Evolutionary conservation across 2,797 vertebrate species (phyloP), one percentile per base, ranked within the genome.

Genomic region (Tapera naevia): DNA sequence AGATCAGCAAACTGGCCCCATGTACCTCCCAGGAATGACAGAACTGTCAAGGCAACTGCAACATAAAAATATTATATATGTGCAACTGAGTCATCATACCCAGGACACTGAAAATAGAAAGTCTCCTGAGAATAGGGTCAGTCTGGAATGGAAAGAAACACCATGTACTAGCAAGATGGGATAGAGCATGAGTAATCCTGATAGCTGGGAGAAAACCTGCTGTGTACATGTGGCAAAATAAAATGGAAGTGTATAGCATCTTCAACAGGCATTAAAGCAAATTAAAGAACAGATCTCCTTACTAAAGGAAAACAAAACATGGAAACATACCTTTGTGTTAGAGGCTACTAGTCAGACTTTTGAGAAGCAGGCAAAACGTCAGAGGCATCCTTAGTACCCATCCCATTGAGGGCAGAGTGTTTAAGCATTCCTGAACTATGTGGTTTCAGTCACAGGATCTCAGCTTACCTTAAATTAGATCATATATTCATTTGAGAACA

Each of bases 101-200:
- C 84, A 71, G 72, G 35, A 80, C 6, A 22, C 93, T 17, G 4
- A 93, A 76, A 96, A 96, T 92, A 95, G 95, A 88, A 94, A 91
- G 54, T 74, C 75, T 83, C 95, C 57, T 87, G 91, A 95, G 89
- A 94, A 89, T 16, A 56, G 75, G 91, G 91, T 95, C 87, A 92
- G 65, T 73, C 89, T 85, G 72, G 91, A 95, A 93, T 48, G 93
- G 94, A 91, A 93, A 88, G 86, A 95, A 90, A 93, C 88, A 81
- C 33, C 10, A 1, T 91, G 86, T 95, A 86, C 90, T 81, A 72
- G 64, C 43, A 79, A 82, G 73, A 91, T 67, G 50, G 79, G 41
- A 32, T 17, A 71, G 9, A 92, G 50, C 53, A 74, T 88, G 81
- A 96, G 57, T 93, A 95, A 93, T 91, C 32, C 6, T 33, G 45